Conservation (phyloP, 2,888 invertebrate genomes). For the Notocelia uddmanniana region DNA sequence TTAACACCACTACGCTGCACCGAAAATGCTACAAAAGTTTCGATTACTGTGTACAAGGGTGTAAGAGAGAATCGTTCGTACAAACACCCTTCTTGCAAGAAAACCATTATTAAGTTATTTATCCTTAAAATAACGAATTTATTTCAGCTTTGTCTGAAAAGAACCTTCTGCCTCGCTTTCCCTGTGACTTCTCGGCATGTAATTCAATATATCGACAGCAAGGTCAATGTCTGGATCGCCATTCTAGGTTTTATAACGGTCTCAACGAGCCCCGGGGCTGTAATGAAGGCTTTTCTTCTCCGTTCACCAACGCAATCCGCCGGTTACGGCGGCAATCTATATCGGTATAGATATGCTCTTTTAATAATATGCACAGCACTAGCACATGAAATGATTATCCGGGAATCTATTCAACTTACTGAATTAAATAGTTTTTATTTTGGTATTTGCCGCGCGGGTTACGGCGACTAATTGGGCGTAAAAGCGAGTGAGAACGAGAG, state of each 20-base stretch:
- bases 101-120: no score
- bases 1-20: no score
- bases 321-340: neutral
- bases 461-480: no score
- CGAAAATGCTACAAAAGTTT: no score
- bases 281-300: neutral
- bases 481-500: no score
- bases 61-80: no score
- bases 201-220: constrained; percentile 5
- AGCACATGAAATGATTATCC: neutral
- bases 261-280: constrained; percentile 16
- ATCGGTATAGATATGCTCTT: neutral
- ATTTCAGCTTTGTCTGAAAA: neutral
- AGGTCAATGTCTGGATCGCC: constrained; percentile 21
- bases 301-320: neutral
- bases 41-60: no score
- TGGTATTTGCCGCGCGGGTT: neutral
- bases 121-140: no score
- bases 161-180: neutral
- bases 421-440: no score
- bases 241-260: constrained; percentile 22
- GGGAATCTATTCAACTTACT: neutral
- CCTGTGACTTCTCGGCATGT: neutral
- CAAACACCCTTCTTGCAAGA: no score
- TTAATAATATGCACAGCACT: neutral